A percentile compares a stretch with the other conserved stretches of the same genome.
These are phyloP conservation scores for Dufourea novaeangliae DNA, from an alignment of 1,140 invertebrate species.

Conservation along the genomic window DNA sequence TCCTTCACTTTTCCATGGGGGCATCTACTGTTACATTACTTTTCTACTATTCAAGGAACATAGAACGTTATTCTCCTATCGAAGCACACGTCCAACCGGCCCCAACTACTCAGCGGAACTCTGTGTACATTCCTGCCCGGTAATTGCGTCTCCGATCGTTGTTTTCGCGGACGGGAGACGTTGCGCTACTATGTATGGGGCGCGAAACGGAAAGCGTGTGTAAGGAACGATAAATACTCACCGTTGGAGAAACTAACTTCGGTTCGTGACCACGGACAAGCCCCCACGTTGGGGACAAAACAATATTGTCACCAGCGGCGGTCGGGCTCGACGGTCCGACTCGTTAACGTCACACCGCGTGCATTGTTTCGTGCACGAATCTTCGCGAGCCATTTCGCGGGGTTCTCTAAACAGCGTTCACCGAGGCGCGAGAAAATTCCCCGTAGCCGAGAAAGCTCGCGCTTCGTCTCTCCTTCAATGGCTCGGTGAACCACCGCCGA, in stretches of 20 bases:
- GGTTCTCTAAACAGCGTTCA: conserved; percentile 25
- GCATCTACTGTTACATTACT: no score
- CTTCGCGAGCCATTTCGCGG: conserved; percentile 59
- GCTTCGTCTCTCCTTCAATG: not conserved
- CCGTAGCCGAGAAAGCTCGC: conserved; percentile 5
- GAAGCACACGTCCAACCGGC: no score
- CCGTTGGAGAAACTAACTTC: conserved; percentile 46
- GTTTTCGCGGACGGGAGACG: not conserved
- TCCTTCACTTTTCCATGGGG: no score
- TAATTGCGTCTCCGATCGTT: not conserved
- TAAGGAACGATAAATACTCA: conserved; percentile 50
- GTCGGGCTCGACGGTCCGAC: conserved; percentile 27
- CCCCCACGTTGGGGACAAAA: conserved; percentile 61
- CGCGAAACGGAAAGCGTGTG: conserved; percentile 18
- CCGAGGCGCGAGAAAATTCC: not conserved
- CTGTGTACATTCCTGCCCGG: no score
- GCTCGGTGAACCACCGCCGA: not conserved
- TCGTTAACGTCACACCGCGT: conserved; percentile 61
- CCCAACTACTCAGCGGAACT: no score
- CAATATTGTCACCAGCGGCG: conserved; percentile 61
- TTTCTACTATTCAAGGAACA: no score
- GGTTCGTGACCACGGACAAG: conserved; percentile 64
- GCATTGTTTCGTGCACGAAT: conserved; percentile 69
- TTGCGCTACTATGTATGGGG: conserved; percentile 20
- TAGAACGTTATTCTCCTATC: no score